These are phyloP conservation scores for Enteromius fasciolatus DNA, from an alignment of 2,797 vertebrate species.

Conservation along the genomic window DNA sequence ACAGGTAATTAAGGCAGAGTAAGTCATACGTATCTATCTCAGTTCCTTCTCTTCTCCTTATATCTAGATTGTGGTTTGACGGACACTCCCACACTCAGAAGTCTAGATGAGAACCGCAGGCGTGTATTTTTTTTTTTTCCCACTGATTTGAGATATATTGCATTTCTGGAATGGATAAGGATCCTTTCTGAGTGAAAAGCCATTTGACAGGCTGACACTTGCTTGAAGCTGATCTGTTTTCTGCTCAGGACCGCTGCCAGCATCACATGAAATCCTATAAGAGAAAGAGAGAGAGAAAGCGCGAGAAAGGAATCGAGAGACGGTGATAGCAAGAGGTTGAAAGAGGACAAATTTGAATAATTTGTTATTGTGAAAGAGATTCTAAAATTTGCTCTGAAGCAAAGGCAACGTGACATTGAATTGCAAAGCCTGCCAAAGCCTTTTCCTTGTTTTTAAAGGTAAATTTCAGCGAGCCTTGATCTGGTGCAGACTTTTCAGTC, in stretches of 20 bases:
- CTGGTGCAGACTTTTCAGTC: slow-evolving; percentile 3
- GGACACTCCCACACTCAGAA: slow-evolving; percentile 9
- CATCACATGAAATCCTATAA: slow-evolving; percentile 16
- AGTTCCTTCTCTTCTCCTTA: slow-evolving; percentile 22
- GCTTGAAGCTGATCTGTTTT: slow-evolving; percentile 33
- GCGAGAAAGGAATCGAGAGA: slow-evolving; percentile 4
- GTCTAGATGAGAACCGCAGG: slow-evolving; percentile 1
- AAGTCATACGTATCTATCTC: slow-evolving; percentile 24
- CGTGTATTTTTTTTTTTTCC: neutral
- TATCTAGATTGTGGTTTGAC: slow-evolving; percentile 30
- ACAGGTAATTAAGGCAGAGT: slow-evolving; percentile 39
- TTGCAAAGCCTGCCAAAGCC: slow-evolving; percentile 33
- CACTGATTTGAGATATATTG: slow-evolving; percentile 35
- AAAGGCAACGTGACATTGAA: slow-evolving; percentile 43
- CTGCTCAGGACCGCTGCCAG: slow-evolving; percentile 14
- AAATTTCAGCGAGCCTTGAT: slow-evolving; percentile 20
- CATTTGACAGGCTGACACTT: slow-evolving; percentile 21
- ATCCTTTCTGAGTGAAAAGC: slow-evolving; percentile 31
- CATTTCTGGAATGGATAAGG: slow-evolving; percentile 29
- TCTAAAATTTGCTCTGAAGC: slow-evolving; percentile 42
- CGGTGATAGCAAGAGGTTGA: slow-evolving; percentile 3
- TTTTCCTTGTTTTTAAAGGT: slow-evolving; percentile 18
- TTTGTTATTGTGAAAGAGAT: slow-evolving; percentile 31
- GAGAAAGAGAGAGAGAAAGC: neutral
- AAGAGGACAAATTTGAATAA: slow-evolving; percentile 46